Evolutionary conservation across 2,888 invertebrate genomes (phyloP), one percentile per base, ranked within the genome.

Genomic region (Ramazzottius varieornatus): DNA sequence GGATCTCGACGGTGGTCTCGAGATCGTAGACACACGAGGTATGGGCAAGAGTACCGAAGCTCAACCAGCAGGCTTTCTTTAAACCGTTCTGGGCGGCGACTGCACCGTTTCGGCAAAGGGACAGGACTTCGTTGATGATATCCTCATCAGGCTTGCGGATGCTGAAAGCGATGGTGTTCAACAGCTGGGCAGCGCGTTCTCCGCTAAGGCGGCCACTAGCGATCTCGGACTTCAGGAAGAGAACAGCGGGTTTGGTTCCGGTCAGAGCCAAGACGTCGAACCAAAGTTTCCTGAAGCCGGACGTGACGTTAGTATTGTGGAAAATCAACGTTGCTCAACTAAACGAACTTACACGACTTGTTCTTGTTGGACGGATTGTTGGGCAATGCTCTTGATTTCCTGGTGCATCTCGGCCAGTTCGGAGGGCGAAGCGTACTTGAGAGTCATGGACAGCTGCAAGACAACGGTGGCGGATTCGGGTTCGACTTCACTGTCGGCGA

Each of bases 31-130:
- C 54, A 24, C 54, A 54, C 20, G 54, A 54, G 54, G 54, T 29
- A 29, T 54, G 54, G 20, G 54, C 54, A 8, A 54, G 29, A 24
- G 54, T 54, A 29, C 54, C 54, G 29, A 54, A 54, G 54, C n/a
- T 54, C 54, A 54, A 29, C 54, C 54, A 54, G 29, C 54, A 54
- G 54, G 54, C 54, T 24, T 54, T 54, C 29, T 54, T 54, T 4
- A 54, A 8, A 24, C 54, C 29, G 29, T 8, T 16, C 4, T 54
- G 20, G 20, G 54, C 54, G 4, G 54, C 54, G n/a, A 54, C 54
- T 29, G 54, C 54, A 24, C 16, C 4, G 16, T 16, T 13, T 29
- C 24, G 8, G 54, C 54, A 54, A 4, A 54, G 54, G 16, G 20
- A 4, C 54, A 54, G 4, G n/a, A 54, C 54, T 54, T 54, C 54